Evolutionary conservation across 2,113 vertebrate species (phyloP), one percentile per base, ranked within the genome.

Genomic region (Pelecanoides urinatrix): DNA sequence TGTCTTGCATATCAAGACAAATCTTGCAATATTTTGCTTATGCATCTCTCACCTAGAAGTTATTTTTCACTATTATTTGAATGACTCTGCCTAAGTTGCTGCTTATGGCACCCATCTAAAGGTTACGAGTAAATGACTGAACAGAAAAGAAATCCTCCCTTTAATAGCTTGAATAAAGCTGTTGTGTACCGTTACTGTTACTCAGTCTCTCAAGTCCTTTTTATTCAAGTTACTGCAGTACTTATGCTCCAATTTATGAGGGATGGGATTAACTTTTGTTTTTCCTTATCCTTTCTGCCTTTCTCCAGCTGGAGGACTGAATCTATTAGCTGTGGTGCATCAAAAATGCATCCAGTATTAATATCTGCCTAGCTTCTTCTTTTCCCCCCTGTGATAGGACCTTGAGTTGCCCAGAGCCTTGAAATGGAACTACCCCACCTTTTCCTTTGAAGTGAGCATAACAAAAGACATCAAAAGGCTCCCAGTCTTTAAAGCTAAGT

Each of bases 381-480:
- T 93, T 72, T 38, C 20, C 58, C 23, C 53, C 6, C 23, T 44
- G 14, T 68, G 52, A 78, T 7, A 71, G 73, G 75, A 91, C 87
- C 30, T 67, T 61, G 55, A 61, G 66, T 86, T 90, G 47, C 81
- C 59, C 67, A 90, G 77, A 75, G n/a, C 71, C 77, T 91, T 83
- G 53, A 56, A 88, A 17, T 85, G 70, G 36, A 90, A 50, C 58
- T 66, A 49, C 66, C 84, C 65, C 52, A 81, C 77, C 40, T 95
- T 78, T 87, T 68, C 40, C 65, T 95, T 91, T 96, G 90, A 91
- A 90, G 66, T 68, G 56, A 85, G 27, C 65, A 63, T 85, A 89
- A 95, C 76, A 92, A 91, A 96, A 94, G 89, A 85, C 73, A 87
- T 95, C 80, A 96, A 97, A 95, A 10, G 19, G 40, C 42, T 90